Base-by-base conservation (phyloP, 2,797 vertebrate genomes). In the Eulemur rubriventer region DNA sequence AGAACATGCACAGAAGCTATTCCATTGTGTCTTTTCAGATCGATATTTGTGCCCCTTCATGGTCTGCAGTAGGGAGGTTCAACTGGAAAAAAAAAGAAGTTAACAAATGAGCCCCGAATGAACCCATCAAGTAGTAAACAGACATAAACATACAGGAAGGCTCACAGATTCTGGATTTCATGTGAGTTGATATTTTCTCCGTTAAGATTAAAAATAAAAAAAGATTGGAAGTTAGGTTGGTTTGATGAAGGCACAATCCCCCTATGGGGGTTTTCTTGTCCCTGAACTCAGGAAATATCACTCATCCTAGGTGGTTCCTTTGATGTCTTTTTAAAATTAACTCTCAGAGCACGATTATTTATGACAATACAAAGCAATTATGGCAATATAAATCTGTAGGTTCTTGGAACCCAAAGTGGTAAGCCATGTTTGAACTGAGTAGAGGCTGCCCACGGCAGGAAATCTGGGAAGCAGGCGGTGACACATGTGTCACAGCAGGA, bases 281-380 rank as follows among this genome's bases (percentile, higher is more conserved):
- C 52, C 18, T 59, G n/a, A 63, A 91, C 55, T 88, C 63, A 73
- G 76, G 65, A 83, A 79, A 65, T 24, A 20, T 72, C 33, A 41
- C 24, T 79, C 18, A 55, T 10, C 10, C 55, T 57, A 43, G 17
- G 46, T 59, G 24, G 35, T 46, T 18, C n/a, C 41, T 79, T 93
- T 83, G 59, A 70, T 65, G 80, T 95, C 43, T 86, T 76, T 18
- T 81, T 91, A 67, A 86, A 76, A 86, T 22, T 81, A 70, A 69
- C 38, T 85, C 57, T 81, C 38, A 70, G 13, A 63, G 75, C 6
- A 0, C 7, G 16, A 14, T 81, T 75, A 55, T 26, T 89, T 76
- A 85, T 76, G 85, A 50, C 52, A 50, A 24, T 52, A 84, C 43
- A 78, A 79, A 72, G 57, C 57, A 87, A 22, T 46, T 43, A 61